Evolutionary conservation across 2,888 invertebrate genomes (phyloP).

Genomic region (Drosophila melanosoma): DNA sequence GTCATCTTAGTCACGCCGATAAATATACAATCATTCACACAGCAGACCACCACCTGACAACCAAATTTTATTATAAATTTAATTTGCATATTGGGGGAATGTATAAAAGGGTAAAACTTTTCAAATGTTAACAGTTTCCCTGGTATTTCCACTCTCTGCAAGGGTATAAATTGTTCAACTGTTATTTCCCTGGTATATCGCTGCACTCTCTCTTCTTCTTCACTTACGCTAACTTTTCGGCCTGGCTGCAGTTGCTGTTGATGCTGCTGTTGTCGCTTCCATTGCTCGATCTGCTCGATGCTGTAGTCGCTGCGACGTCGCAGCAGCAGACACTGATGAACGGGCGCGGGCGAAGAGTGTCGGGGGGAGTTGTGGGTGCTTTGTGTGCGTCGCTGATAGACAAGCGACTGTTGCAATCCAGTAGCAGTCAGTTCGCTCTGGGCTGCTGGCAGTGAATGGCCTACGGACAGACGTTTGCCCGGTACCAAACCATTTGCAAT

Average conservation of each 20-base stretch:
- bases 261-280: conserved; percentile 70
- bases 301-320: conserved; percentile 81
- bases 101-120: neutral
- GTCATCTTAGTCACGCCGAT: neutral
- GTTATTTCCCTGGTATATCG: conserved; percentile 1
- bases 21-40: neutral
- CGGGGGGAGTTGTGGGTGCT: conserved; percentile 67
- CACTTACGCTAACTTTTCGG: conserved; percentile 72
- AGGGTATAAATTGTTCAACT: conserved; percentile 5
- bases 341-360: conserved; percentile 67
- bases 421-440: conserved; percentile 38
- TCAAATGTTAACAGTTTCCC: conserved; percentile 6
- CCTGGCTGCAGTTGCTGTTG: conserved; percentile 55
- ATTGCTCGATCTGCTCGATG: conserved; percentile 75
- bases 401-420: conserved; percentile 68
- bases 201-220: conserved; percentile 4
- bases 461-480: conserved; percentile 68
- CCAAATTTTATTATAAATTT: neutral
- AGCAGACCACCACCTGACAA: neutral
- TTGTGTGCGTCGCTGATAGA: conserved; percentile 66
- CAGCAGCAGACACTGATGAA: conserved; percentile 77
- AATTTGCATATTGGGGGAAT: neutral
- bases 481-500: conserved; percentile 76
- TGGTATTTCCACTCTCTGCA: neutral
- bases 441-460: conserved; percentile 68